phyloP scores from a whole-genome alignment of 35 echinoderm and acorn worm genomes.

The Anneissia japonica region DNA sequence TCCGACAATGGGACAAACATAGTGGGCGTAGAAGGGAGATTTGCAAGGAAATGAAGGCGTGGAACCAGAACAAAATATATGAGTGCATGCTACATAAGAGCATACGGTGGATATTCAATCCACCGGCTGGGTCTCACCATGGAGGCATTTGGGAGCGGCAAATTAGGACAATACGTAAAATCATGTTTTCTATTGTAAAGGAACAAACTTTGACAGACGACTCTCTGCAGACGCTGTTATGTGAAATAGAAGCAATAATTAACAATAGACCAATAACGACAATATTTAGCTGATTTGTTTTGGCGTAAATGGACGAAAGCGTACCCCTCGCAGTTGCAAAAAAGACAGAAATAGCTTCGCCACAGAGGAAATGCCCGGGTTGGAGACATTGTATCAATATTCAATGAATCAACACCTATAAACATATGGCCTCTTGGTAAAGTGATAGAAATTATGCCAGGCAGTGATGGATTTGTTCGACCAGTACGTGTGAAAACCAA shows the following conservation, averaged over 20 bases:
- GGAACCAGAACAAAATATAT: not conserved
- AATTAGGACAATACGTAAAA: not conserved
- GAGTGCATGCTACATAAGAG: not conserved
- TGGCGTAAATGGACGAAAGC: constrained; percentile 46
- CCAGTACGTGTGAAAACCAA: constrained; percentile 25
- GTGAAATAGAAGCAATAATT: constrained; percentile 3
- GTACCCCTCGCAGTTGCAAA: constrained; percentile 38
- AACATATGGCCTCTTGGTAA: not conserved
- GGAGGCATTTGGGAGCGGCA: constrained; percentile 6
- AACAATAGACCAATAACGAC: constrained; percentile 12
- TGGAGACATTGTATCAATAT: constrained; percentile 41
- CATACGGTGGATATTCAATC: not conserved
- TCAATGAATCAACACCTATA: constrained; percentile 29
- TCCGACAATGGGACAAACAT: constrained; percentile 1
- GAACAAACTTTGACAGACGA: not conserved
- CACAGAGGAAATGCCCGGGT: constrained; percentile 19
- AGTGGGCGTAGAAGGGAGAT: not conserved
- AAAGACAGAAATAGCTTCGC: constrained; percentile 25
- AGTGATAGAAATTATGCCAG: not conserved
- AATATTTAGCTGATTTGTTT: constrained; percentile 47
- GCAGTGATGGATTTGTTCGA: not conserved
- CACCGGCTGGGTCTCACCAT: not conserved
- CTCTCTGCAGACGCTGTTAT: not conserved
- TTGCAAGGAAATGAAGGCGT: not conserved
- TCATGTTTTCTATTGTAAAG: not conserved